These are phyloP conservation scores for Cygnus olor DNA, from an alignment of 2,797 vertebrate genomes.

Conservation along the genomic window DNA sequence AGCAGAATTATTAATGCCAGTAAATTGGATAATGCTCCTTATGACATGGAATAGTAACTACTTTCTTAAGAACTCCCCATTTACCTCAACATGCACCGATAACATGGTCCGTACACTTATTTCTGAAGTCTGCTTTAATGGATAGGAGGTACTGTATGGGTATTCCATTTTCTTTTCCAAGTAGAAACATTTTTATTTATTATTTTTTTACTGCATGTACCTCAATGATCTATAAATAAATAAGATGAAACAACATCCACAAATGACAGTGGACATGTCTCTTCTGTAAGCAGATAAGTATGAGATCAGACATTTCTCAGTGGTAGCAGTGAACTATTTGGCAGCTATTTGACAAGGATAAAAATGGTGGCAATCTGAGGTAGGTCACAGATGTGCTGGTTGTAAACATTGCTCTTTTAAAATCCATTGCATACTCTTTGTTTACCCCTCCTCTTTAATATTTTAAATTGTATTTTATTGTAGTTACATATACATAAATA, in stretches of 20 bases:
- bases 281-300: background rate
- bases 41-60: background rate
- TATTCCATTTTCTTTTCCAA: background rate
- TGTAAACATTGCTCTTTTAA: background rate
- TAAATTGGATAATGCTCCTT: constrained; percentile 5
- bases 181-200: background rate
- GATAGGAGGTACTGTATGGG: background rate
- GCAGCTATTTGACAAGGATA: background rate
- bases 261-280: background rate
- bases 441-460: background rate
- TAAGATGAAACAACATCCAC: background rate
- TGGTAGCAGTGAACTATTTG: background rate
- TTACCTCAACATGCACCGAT: background rate
- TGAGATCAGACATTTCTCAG: background rate
- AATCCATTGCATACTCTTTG: background rate
- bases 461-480: background rate
- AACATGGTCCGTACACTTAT: background rate
- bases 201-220: background rate
- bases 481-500: background rate
- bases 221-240: constrained; percentile 12
- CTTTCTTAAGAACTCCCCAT: background rate
- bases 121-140: background rate
- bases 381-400: background rate
- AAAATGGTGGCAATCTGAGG: background rate
- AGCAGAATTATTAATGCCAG: constrained; percentile 9